Evolutionary conservation across 2,797 vertebrate genomes (phyloP), one percentile per base, ranked within the genome.

Genomic region (Loris lydekkerianus): DNA sequence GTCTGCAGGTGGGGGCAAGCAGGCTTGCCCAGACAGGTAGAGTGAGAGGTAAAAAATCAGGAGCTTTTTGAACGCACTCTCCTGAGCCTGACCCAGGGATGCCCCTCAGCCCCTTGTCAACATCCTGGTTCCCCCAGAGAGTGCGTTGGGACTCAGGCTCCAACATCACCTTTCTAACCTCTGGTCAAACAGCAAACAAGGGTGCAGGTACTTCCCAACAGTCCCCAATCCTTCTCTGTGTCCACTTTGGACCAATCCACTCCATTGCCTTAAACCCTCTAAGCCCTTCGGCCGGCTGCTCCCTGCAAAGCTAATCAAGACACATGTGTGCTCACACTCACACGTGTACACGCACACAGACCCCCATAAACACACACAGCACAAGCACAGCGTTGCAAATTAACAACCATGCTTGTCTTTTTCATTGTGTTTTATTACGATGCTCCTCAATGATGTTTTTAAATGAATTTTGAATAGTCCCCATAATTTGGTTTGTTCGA

Each of bases 391-490:
- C 82, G 81, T 98, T 97, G 96, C 97, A 98, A 98, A 98, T 98
- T 98, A 99, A 97, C 98, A 98, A 96, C 97, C 96, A 97, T 97
- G 98, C 96, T 98, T 98, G 97, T 96, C 96, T 98, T 98, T 97
- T 97, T 98, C 98, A 98, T 98, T 98, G 98, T 98, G 97, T 97
- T 98, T 99, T 98, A 99, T 99, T 98, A 98, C 98, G 98, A 98
- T 98, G 98, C 97, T 98, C 97, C 98, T 98, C 78, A 7, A 98
- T 98, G 98, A 98, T 98, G 98, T 98, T 98, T 98, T 98, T 98
- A 99, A 98, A 98, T 99, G 98, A 98, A 98, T 98, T 98, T 98
- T 98, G 98, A 98, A 98, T 98, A 98, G 98, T 98, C 98, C 98
- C 98, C 97, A 95, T 98, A 98, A 98, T 99, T 98, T 98, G 98